Conservation (phyloP, 2,888 invertebrate species). For the Cryptocheilus praepositus region DNA sequence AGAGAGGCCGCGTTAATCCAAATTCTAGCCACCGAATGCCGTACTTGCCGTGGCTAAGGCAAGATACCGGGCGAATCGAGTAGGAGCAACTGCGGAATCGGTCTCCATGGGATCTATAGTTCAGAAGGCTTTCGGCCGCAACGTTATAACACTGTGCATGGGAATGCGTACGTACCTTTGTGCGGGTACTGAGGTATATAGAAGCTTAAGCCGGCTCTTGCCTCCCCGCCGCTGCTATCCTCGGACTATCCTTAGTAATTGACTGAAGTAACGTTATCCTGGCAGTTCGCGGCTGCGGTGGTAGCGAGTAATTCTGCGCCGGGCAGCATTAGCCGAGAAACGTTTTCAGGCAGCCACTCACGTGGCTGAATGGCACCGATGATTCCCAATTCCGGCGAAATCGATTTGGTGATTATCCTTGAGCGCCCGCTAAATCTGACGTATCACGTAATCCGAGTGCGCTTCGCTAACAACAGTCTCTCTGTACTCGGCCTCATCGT, state of each 20-base stretch:
- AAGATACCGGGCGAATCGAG: too few relatives aligned
- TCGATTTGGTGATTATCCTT: too few relatives aligned
- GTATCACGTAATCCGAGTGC: too few relatives aligned
- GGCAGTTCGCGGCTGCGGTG: conserved; percentile 38
- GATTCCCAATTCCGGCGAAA: not conserved
- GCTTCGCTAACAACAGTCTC: too few relatives aligned
- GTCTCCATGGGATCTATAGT: conserved; percentile 14
- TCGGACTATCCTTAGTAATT: conserved; percentile 35
- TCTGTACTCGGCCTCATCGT: too few relatives aligned
- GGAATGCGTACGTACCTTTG: conserved; percentile 31
- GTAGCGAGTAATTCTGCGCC: conserved; percentile 40
- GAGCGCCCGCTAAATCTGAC: too few relatives aligned
- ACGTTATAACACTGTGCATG: conserved; percentile 25
- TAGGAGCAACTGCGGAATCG: not conserved
- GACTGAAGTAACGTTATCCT: conserved; percentile 41
- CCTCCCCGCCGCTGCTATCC: not conserved
- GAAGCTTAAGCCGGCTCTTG: conserved; percentile 10
- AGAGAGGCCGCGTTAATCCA: too few relatives aligned
- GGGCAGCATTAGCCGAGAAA: conserved; percentile 31
- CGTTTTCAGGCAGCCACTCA: conserved; percentile 14
- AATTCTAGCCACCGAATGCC: too few relatives aligned
- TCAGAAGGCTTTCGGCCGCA: conserved; percentile 21
- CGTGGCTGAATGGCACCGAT: conserved; percentile 26
- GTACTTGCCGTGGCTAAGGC: too few relatives aligned
- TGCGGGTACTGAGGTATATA: conserved; percentile 17